These are phyloP conservation scores for Corydoras maculifer DNA, from an alignment of 2,113 vertebrate species.

Conservation along the genomic window DNA sequence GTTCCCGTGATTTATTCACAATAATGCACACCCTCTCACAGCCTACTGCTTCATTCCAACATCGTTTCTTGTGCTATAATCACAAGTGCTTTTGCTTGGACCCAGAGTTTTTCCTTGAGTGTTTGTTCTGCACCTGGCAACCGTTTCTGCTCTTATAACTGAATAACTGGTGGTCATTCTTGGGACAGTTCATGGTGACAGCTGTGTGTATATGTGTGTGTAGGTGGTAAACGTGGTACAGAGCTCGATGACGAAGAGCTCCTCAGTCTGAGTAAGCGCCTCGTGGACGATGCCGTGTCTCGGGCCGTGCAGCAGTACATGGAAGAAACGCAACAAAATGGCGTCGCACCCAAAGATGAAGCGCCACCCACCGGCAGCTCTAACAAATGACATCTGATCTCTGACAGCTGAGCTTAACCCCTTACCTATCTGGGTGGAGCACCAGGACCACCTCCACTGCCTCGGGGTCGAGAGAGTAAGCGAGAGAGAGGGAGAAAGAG, in stretches of 20 bases:
- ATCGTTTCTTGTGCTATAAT: too few species aligned
- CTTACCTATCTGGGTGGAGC: slow-evolving; percentile 19
- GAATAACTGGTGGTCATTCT: too few species aligned
- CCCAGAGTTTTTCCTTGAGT: too few species aligned
- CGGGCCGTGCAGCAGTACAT: slow-evolving; percentile 82
- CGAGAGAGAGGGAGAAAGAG: too few species aligned
- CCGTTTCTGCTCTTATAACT: too few species aligned
- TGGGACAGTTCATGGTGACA: too few species aligned
- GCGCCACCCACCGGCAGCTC: slow-evolving; percentile 46
- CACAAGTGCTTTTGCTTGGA: too few species aligned
- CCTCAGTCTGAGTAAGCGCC: slow-evolving; percentile 77
- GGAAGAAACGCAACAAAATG: slow-evolving; percentile 79
- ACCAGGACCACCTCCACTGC: neutral
- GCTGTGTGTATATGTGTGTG: slow-evolving; percentile 67
- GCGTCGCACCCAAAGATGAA: slow-evolving; percentile 62
- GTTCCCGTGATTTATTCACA: too few species aligned
- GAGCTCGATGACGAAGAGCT: slow-evolving; percentile 81
- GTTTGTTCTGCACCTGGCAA: too few species aligned
- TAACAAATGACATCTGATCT: slow-evolving; percentile 22
- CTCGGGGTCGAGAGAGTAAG: neutral
- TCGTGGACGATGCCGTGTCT: slow-evolving; percentile 82
- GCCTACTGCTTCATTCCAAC: too few species aligned
- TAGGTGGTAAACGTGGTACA: slow-evolving; percentile 73
- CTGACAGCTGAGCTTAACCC: neutral
- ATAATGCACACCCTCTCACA: too few species aligned